Conservation (phyloP, 1,140 invertebrate genomes). For the Anoplolepis gracilipes region DNA sequence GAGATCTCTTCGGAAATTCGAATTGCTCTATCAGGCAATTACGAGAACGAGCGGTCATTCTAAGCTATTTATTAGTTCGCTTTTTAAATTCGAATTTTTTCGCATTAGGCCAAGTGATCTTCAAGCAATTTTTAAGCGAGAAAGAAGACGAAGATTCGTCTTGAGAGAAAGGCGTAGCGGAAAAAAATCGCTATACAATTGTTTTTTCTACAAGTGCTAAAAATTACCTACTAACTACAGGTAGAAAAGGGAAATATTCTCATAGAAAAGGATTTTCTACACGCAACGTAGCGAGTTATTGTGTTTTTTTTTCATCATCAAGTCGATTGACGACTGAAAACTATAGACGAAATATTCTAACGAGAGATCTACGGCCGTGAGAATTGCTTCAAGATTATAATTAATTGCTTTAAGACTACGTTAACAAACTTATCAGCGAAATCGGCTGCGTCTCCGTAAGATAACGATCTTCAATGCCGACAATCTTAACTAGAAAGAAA, state of each 20-base stretch:
- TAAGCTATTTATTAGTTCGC: constrained; percentile 50
- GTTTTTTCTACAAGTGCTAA: constrained; percentile 28
- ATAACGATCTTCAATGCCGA: neutral
- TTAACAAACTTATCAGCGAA: constrained; percentile 32
- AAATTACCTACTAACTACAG: constrained; percentile 31
- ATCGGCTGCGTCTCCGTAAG: neutral
- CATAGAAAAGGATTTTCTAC: constrained; percentile 35
- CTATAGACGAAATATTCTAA: constrained; percentile 10
- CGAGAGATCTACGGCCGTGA: constrained; percentile 41
- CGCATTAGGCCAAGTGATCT: constrained; percentile 69
- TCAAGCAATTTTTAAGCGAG: constrained; percentile 26
- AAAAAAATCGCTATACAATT: constrained; percentile 12
- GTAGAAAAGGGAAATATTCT: constrained; percentile 41
- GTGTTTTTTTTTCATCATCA: neutral
- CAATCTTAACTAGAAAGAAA: constrained; percentile 8
- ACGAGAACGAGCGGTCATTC: neutral
- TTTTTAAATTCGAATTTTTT: constrained; percentile 33
- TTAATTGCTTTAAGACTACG: constrained; percentile 28
- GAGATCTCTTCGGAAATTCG: constrained; percentile 17
- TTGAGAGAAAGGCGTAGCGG: constrained; percentile 4
- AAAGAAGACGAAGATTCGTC: constrained; percentile 6
- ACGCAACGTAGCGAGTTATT: constrained; percentile 26
- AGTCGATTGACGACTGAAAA: neutral
- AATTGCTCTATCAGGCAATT: neutral
- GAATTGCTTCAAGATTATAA: constrained; percentile 30